These are phyloP conservation scores for Tamias sibiricus DNA, from an alignment of 2,113 vertebrate genomes.

Conservation along the genomic window DNA sequence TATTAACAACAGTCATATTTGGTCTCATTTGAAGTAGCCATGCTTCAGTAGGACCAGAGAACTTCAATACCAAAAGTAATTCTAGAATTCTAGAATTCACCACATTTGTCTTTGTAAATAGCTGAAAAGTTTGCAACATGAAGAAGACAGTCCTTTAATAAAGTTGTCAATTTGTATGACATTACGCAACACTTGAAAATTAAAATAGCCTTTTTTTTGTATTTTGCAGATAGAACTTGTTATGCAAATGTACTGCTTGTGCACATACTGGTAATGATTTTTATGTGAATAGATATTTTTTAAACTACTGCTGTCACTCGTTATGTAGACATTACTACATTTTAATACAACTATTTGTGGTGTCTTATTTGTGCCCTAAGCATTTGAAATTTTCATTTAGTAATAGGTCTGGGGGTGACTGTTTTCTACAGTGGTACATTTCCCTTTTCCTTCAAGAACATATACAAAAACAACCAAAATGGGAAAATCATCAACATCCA, in stretches of 20 bases:
- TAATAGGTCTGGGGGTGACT: neutral
- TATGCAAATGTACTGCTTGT: neutral
- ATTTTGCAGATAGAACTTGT: neutral
- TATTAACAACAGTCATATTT: neutral
- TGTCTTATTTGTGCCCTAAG: neutral
- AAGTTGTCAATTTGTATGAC: neutral
- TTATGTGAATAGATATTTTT: neutral
- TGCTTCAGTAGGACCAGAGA: neutral
- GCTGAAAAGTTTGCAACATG: neutral
- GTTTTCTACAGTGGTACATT: conserved; percentile 24
- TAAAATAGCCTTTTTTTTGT: neutral
- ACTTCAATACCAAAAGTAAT: neutral
- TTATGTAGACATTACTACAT: neutral
- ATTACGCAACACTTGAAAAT: neutral
- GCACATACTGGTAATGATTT: neutral
- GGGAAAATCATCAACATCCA: neutral
- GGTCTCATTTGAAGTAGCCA: neutral
- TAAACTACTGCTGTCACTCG: neutral
- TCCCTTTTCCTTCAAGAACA: neutral
- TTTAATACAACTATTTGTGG: conserved; percentile 36
- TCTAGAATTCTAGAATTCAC: neutral
- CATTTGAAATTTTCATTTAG: neutral
- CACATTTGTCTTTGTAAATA: neutral
- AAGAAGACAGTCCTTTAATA: conserved; percentile 16
- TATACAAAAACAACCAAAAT: neutral